Conservation (phyloP, 2,888 invertebrate genomes). For the Ectemnius cavifrons region DNA sequence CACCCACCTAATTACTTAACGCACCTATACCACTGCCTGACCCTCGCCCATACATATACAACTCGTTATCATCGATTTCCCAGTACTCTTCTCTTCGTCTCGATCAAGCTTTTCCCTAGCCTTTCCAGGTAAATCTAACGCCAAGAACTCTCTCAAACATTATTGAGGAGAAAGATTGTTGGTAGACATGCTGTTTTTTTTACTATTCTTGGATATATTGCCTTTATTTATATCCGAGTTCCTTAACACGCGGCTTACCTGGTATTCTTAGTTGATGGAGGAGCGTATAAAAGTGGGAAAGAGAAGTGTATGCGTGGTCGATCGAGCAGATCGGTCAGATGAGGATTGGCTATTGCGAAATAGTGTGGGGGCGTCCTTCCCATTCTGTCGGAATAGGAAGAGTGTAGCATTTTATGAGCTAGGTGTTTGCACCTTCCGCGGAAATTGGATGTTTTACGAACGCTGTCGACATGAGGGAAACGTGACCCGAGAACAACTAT, state of each 20-base stretch:
- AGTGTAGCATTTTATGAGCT: slow-evolving; percentile 46
- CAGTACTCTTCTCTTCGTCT: too few species aligned
- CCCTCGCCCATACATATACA: too few species aligned
- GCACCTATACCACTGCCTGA: too few species aligned
- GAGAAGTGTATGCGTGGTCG: not conserved
- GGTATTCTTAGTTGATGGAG: not conserved
- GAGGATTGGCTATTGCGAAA: slow-evolving; percentile 9
- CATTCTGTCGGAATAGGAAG: slow-evolving; percentile 46
- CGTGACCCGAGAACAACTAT: slow-evolving; percentile 40
- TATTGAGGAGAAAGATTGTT: too few species aligned
- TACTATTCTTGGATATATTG: too few species aligned
- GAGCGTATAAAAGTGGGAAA: not conserved
- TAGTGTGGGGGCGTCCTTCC: slow-evolving; percentile 21
- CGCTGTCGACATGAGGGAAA: slow-evolving; percentile 32
- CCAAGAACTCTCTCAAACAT: too few species aligned
- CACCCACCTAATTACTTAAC: not conserved
- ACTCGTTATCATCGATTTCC: too few species aligned
- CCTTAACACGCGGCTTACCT: too few species aligned
- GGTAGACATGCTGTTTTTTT: too few species aligned
- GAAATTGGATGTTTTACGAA: slow-evolving; percentile 63
- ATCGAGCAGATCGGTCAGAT: not conserved
- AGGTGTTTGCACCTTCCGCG: slow-evolving; percentile 43
- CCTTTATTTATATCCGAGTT: too few species aligned
- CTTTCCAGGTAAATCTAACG: too few species aligned
- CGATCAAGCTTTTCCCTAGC: too few species aligned